A percentile compares a stretch with the other conserved stretches of the same genome.
These are phyloP conservation scores for Antedon mediterranea DNA, from an alignment of 53 echinoderm and acorn worm species.

Conservation along the genomic window DNA sequence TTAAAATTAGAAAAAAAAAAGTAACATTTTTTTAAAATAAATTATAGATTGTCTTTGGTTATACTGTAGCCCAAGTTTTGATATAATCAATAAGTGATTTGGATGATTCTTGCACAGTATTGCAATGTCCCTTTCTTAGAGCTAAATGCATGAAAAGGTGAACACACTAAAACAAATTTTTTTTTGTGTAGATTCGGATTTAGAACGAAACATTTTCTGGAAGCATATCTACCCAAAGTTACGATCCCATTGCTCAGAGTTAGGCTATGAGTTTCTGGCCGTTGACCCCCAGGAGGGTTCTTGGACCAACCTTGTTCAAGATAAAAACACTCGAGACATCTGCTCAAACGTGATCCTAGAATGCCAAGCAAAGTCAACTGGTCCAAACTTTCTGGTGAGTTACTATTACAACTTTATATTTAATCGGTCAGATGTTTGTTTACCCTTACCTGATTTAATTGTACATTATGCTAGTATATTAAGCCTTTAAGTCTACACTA, in stretches of 20 bases:
- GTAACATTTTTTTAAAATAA: no score
- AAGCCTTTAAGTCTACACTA: no score
- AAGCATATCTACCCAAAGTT: constrained; percentile 80
- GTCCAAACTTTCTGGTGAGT: constrained; percentile 96
- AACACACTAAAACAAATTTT: background rate
- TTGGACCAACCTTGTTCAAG: constrained; percentile 61
- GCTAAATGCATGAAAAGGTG: background rate
- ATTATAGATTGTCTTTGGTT: no score
- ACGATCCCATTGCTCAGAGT: constrained; percentile 53
- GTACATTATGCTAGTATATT: no score
- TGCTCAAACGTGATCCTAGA: constrained; percentile 56
- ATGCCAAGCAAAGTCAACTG: constrained; percentile 70
- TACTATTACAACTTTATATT: background rate
- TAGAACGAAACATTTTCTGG: constrained; percentile 67
- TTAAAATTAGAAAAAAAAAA: no score
- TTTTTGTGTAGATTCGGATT: constrained; percentile 94
- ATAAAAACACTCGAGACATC: constrained; percentile 57
- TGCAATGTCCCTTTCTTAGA: no score
- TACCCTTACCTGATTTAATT: no score
- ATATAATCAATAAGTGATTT: no score
- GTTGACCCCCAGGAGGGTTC: constrained; percentile 73
- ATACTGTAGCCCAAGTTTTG: no score
- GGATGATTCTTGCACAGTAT: no score
- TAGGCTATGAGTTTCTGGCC: constrained; percentile 79
- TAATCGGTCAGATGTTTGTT: background rate